A percentile compares a stretch with the other conserved stretches of the same genome.
Evolutionary conservation across 35 echinoderm and acorn worm species (phyloP).

Genomic region (Holothuria glaberrima): DNA sequence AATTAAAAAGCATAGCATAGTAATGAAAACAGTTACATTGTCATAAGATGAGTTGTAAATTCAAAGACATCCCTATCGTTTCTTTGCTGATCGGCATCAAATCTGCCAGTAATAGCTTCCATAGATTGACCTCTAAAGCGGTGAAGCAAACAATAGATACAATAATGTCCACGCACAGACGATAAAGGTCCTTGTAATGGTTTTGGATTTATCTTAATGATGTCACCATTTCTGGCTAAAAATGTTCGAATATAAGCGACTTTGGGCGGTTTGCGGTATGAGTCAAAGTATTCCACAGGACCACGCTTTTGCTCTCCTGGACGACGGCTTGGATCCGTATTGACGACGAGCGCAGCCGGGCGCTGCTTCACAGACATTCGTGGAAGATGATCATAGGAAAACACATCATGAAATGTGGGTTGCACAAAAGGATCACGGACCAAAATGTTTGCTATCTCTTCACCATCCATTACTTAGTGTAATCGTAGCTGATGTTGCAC

Average conservation of each 20-base stretch:
- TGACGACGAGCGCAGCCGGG: not conserved
- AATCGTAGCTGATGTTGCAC: not conserved
- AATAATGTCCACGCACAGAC: not conserved
- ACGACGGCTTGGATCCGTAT: not conserved
- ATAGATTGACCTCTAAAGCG: not conserved
- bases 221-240: no score
- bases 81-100: not conserved
- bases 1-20: no score
- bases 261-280: no score
- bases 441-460: not conserved
- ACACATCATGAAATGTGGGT: not conserved
- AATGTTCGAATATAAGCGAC: no score
- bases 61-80: not conserved
- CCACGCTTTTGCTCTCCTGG: not conserved
- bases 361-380: not conserved
- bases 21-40: no score
- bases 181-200: not conserved
- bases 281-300: no score
- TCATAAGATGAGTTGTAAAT: no score
- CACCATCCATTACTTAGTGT: not conserved
- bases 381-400: not conserved
- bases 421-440: not conserved
- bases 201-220: no score
- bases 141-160: constrained; percentile 4
- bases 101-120: not conserved